Conservation (phyloP, 1,140 invertebrate genomes). For the Drosophila santomea region DNA sequence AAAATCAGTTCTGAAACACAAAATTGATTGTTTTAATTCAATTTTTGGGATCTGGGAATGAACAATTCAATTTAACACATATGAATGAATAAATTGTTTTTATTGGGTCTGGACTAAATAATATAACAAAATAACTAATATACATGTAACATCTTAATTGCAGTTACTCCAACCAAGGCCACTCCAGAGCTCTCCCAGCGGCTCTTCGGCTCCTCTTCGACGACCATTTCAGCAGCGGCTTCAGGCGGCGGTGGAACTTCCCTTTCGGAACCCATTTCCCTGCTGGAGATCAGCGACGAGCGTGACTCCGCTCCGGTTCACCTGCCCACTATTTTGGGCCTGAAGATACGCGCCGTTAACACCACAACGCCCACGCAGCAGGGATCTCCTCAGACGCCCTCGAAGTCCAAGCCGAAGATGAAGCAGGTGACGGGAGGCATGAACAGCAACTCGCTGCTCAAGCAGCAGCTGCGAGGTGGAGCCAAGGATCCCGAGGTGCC, state of each 20-base stretch:
- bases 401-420: conserved; percentile 27
- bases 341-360: conserved; percentile 71
- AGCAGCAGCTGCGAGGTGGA: conserved; percentile 83
- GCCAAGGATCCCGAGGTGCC: conserved; percentile 68
- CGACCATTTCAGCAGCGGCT: conserved; percentile 39
- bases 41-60: not conserved
- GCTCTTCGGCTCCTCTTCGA: conserved; percentile 64
- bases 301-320: conserved; percentile 38
- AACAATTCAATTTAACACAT: too few relatives aligned
- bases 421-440: conserved; percentile 19
- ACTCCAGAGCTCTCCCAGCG: conserved; percentile 77
- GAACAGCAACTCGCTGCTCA: conserved; percentile 81
- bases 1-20: conserved; percentile 54
- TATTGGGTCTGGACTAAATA: too few relatives aligned
- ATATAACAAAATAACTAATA: not conserved
- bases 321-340: conserved; percentile 79
- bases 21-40: conserved; percentile 45
- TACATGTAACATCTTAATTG: not conserved
- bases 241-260: conserved; percentile 1
- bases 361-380: conserved; percentile 26
- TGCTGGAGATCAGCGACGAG: conserved; percentile 33
- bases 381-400: conserved; percentile 1
- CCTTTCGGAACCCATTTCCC: conserved; percentile 10
- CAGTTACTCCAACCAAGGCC: conserved; percentile 35
- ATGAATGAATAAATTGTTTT: not conserved